phyloP scores from a whole-genome alignment of 37 sponge, comb jelly and placozoan genomes.

The Agelas oroides region DNA sequence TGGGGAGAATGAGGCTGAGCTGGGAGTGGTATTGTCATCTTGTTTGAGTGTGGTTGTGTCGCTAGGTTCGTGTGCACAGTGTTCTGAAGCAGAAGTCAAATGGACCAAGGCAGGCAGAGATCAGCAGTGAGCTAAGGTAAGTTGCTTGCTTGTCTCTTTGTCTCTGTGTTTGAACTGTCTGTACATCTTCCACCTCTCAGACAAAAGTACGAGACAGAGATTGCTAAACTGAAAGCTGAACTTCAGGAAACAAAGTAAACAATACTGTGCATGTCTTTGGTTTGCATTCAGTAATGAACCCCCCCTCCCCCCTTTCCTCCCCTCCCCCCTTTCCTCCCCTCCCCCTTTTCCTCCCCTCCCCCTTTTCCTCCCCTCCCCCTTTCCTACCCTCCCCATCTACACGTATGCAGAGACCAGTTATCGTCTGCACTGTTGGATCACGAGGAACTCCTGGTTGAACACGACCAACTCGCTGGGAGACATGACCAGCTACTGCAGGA shows the following conservation, averaged over 20 bases:
- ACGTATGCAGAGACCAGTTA: conserved; percentile 45
- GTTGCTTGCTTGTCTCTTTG: not conserved
- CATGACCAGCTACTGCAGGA: conserved; percentile 68
- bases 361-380: not conserved
- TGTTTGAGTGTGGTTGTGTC: not conserved
- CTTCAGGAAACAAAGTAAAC: conserved; percentile 43
- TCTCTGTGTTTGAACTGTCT: too few species aligned
- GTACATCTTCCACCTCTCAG: conserved; percentile 16
- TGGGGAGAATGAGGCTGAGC: too few species aligned
- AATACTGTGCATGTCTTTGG: too few species aligned
- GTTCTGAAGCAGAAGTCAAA: conserved; percentile 84
- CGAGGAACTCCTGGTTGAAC: conserved; percentile 68
- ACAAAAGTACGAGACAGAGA: conserved; percentile 59
- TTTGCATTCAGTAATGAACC: too few species aligned
- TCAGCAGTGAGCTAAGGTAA: conserved; percentile 54
- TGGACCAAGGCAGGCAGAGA: conserved; percentile 46
- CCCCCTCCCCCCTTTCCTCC: too few species aligned
- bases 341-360: too few species aligned
- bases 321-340: too few species aligned
- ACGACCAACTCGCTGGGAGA: conserved; percentile 46
- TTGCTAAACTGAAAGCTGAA: conserved; percentile 40
- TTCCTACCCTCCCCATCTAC: not conserved
- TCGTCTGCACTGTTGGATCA: conserved; percentile 52
- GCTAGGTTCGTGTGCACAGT: conserved; percentile 91
- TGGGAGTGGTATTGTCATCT: too few species aligned